These are phyloP conservation scores for Paramormyrops kingsleyae DNA, from an alignment of 2,113 vertebrate species.

Conservation along the genomic window DNA sequence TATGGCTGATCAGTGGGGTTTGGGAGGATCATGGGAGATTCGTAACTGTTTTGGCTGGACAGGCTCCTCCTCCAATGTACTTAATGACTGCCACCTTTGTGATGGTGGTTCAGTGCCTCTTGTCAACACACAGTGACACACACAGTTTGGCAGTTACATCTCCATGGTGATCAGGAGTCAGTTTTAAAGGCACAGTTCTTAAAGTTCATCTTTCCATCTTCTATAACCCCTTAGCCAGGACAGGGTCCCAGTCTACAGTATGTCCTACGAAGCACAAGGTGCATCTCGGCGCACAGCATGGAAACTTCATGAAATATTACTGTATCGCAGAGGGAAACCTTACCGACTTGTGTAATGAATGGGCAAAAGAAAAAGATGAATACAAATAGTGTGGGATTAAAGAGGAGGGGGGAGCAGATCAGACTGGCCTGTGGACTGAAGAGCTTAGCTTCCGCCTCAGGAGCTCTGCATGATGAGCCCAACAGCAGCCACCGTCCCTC, in stretches of 20 bases:
- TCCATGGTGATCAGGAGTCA: neutral
- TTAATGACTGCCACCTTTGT: neutral
- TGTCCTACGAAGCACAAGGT: neutral
- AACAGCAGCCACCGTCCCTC: neutral
- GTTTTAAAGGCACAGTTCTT: neutral
- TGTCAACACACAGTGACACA: neutral
- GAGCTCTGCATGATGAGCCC: neutral
- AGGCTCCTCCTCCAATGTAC: neutral
- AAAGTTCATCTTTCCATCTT: neutral
- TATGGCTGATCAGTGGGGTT: no score
- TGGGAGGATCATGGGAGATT: constrained; percentile 22
- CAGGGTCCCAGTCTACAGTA: neutral
- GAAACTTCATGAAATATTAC: neutral
- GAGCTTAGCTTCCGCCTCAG: neutral
- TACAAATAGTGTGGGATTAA: neutral
- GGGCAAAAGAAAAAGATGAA: neutral
- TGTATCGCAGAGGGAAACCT: neutral
- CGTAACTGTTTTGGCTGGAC: neutral
- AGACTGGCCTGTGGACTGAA: neutral
- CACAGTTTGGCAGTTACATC: neutral
- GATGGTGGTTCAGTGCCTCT: neutral
- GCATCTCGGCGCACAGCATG: neutral
- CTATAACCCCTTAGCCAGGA: neutral
- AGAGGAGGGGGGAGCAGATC: neutral
- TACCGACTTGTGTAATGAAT: neutral